Base-by-base conservation (phyloP, 2,888 invertebrate species). In the Agelastica alni region DNA sequence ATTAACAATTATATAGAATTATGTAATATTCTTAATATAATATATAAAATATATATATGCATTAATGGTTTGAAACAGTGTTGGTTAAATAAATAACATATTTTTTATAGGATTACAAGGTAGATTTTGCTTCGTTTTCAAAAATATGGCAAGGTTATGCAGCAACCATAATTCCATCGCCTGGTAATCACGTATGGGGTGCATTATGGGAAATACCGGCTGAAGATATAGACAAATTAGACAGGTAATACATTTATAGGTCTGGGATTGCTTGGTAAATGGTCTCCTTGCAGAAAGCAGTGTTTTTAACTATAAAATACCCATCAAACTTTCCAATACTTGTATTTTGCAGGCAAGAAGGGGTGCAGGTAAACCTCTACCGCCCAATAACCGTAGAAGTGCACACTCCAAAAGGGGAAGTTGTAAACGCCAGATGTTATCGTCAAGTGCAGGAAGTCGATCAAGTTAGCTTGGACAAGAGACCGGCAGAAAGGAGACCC, bases 331-430 rank as follows among this genome's bases (percentile, higher is more conserved):
- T n/a, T n/a, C n/a, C n/a, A n/a, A n/a, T n/a, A n/a, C n/a, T n/a
- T n/a, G n/a, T n/a, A n/a, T n/a, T n/a, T n/a, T n/a, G n/a, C n/a
- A 86, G 85, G 53, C 92, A 93, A 80, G 92, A 93, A 82, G 85
- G 86, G 26, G 88, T 89, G 1, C 79, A 83, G 12, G 78, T 82
- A 36, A 82, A 84, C 37, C 80, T 87, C 67, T 94, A 95, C 73
- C 82, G 83, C 61, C 79, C 87, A 0, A 67, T 83, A 64, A 78
- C 77, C 26, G 85, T 93, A 0, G 77, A 82, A 2, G 81, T 94
- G 0, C 69, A 78, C 45, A 80, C 82, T 12, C 70, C 78, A 0
- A 75, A 78, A 51, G 86, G 83, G 1, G 70, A 73, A 17, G 70
- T 66, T 37, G 70, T 84, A 12, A 71, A 78, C 4, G 92, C 88